Base-by-base conservation (phyloP, 2,888 invertebrate species). In the Sepioteuthis lessoniana region DNA sequence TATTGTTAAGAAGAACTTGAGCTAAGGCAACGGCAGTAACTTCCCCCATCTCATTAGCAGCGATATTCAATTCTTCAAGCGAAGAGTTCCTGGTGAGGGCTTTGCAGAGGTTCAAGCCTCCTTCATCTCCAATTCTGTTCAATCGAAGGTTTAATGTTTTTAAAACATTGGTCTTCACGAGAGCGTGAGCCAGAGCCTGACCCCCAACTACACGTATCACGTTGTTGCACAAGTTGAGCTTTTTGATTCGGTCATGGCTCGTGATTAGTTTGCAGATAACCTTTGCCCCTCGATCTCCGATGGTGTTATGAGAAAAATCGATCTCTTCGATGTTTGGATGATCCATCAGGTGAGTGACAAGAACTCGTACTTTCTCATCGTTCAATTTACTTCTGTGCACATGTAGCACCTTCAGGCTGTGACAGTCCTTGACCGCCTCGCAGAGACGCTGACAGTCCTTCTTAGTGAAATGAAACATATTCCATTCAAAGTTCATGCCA, bases 401-500 rank as follows among this genome's bases (percentile, higher is more conserved):
- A 25, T 96, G 95, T 93, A 97, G 97, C 16, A 96, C 96, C 94
- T 96, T 96, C 31, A 97, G 96, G n/a, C 95, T 95, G 95, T 97
- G 97, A 94, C 96, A 96, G 50, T 95, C 95, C 38, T 97, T 97
- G n/a, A 97, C 95, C 95, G 97, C 96, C 95, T 97, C 97, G 37
- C 97, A 96, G 91, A 97, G 95, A 94, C 96, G 96, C 91, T 97
- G 95, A 94, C 97, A 97, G 96, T 97, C 97, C 94, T 96, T 95
- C 38, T 97, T 96, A 55, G 97, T 97, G 95, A 97, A 97, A 95
- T 97, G 97, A 95, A 97, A 97, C 93, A 97, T 95, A 94, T 96
- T 97, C 97, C 97, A 97, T 94, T 97, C 97, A 96, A 97, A 97
- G 95, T 97, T 97, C 97, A 97, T 97, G 37, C 97, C 97, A 96